Evolutionary conservation across 2,888 invertebrate genomes (phyloP).

Genomic region (Oithona nana): DNA sequence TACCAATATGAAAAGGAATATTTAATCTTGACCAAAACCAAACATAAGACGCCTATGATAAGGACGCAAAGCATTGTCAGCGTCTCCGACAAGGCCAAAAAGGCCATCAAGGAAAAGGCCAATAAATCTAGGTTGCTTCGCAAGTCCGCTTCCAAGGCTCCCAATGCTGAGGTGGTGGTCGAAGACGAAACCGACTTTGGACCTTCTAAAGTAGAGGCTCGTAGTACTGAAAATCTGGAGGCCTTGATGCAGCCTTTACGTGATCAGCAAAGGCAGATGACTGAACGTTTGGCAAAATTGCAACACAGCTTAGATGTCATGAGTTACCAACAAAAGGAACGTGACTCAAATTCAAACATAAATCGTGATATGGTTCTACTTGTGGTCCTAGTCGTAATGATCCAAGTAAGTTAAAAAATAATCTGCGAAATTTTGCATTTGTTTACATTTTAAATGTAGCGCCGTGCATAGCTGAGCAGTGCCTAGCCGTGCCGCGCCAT

Average conservation of each 20-base stretch:
- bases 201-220: too few species aligned
- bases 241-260: background rate
- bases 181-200: background rate
- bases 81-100: conserved; percentile 25
- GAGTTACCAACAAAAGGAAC: conserved; percentile 11
- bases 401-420: conserved; percentile 4
- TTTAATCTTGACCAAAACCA: conserved; percentile 40
- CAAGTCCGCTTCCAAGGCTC: background rate
- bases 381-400: conserved; percentile 15
- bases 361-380: conserved; percentile 15
- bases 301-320: conserved; percentile 7
- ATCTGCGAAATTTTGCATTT: too few species aligned
- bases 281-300: conserved; percentile 1
- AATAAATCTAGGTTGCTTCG: background rate
- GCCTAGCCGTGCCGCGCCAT: too few species aligned
- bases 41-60: conserved; percentile 51
- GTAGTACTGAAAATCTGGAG: background rate
- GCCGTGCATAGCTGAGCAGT: too few species aligned
- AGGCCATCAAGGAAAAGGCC: background rate
- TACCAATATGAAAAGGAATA: conserved; percentile 58
- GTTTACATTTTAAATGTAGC: too few species aligned
- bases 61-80: conserved; percentile 49
- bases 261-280: conserved; percentile 8
- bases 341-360: conserved; percentile 13
- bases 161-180: background rate